Conservation (phyloP, 2,888 invertebrate genomes). For the Auanema sp. region DNA sequence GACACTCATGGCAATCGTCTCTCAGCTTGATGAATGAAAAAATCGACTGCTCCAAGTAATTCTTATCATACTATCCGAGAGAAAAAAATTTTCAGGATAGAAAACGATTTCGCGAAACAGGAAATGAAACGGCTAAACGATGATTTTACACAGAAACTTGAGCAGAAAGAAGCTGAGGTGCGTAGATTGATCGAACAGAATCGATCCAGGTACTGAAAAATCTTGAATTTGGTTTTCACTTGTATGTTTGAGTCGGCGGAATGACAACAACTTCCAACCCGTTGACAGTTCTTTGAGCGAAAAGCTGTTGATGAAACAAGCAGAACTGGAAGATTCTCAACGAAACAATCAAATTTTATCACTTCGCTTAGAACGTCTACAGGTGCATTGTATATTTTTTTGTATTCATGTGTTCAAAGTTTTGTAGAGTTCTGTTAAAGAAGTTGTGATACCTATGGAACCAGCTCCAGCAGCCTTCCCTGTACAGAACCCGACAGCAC, state of each 20-base stretch:
- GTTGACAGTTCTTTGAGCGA: constrained; percentile 19
- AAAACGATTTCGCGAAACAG: constrained; percentile 40
- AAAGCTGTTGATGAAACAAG: constrained; percentile 79
- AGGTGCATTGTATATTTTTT: constrained; percentile 28
- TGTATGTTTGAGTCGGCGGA: constrained; percentile 12
- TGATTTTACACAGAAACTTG: constrained; percentile 26
- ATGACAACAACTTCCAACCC: constrained; percentile 27
- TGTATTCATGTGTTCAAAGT: neutral
- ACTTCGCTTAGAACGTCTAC: constrained; percentile 78
- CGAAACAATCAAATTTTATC: constrained; percentile 83
- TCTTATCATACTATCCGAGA: neutral
- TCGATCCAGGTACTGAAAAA: constrained; percentile 18
- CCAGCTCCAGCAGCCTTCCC: constrained; percentile 20
- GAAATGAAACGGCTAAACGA: constrained; percentile 40
- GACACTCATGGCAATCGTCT: constrained; percentile 36
- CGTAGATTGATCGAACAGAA: constrained; percentile 50
- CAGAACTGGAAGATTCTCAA: constrained; percentile 79
- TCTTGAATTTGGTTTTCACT: neutral
- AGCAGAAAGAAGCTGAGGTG: constrained; percentile 38
- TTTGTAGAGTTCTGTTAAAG: constrained; percentile 33
- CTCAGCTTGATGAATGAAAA: constrained; percentile 38
- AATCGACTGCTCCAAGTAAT: constrained; percentile 38
- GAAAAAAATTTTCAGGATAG: constrained; percentile 24
- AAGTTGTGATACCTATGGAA: constrained; percentile 33
- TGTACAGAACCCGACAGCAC: constrained; percentile 30